Evolutionary conservation across 2,888 invertebrate genomes (phyloP), one percentile per base, ranked within the genome.

Genomic region (Enchytraeus crypticus): DNA sequence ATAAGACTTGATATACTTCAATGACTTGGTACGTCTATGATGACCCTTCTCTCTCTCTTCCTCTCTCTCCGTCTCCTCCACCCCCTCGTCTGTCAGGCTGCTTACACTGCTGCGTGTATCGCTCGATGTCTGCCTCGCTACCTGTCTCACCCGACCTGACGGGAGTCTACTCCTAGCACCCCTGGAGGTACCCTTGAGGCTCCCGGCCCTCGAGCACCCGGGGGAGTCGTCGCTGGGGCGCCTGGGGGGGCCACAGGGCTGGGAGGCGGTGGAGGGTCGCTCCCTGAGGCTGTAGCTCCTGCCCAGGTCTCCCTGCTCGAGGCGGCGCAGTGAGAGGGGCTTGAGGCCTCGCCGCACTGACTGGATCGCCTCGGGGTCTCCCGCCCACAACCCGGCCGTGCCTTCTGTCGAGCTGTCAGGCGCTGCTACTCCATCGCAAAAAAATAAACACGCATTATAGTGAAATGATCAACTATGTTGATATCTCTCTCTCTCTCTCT

Each of bases 341-440:
- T 51, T 51, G 11, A 49, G 26, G 8, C 30, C 30, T 32, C 58
- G 58, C 5, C 58, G 58, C 33, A 58, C 51, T n/a, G 58, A 58
- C 21, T 29, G 34, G 11, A 58, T 58, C 5, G 58, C 58, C 33
- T 58, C 58, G 30, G 58, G 58, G 32, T 58, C 58, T 5, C 58
- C 58, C n/a, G 47, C 5, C 58, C 58, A 58, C 53, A 23, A 11
- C 21, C 49, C 49, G 5, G 11, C 49, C 11, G 49, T 14, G 8
- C 21, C 49, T 11, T 49, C 49, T 8, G 21, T 18, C 49, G n/a
- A 14, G 5, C 11, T 8, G 21, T 8, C 5, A 21, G 23, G 21
- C 11, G 11, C 43, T 18, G 11, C 43, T 11, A 11, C 43, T 11
- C 43, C 43, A n/a, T n/a, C n/a, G n/a, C n/a, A n/a, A n/a, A n/a